Evolutionary conservation across 2,113 vertebrate species (phyloP).

Genomic region (Holacanthus passer): DNA sequence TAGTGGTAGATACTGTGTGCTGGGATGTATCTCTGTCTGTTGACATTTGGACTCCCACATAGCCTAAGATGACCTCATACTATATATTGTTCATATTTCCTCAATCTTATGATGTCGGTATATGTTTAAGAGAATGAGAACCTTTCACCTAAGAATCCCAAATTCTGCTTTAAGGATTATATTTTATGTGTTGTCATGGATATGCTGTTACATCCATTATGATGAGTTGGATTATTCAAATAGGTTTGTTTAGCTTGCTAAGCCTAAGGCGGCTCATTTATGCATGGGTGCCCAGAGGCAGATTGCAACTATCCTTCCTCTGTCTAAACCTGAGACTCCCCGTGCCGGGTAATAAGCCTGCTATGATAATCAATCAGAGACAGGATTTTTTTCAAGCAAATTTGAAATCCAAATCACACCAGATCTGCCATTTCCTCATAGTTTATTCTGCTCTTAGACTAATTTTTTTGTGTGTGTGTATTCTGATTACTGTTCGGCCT

Average conservation of each 20-base stretch:
- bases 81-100: conserved; percentile 3
- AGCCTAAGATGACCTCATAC: too few relatives aligned
- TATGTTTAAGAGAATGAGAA: conserved; percentile 10
- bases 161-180: conserved; percentile 34
- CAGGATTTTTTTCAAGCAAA: conserved; percentile 23
- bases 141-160: conserved; percentile 18
- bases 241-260: conserved; percentile 69
- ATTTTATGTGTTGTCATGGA: conserved; percentile 52
- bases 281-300: conserved; percentile 66
- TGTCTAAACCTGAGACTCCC: conserved; percentile 61
- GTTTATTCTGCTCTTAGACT: neutral
- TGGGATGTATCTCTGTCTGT: neutral
- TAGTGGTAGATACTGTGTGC: neutral
- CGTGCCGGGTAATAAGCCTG: conserved; percentile 52
- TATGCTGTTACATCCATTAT: conserved; percentile 55
- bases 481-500: conserved; percentile 38
- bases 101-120: conserved; percentile 15
- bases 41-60: neutral
- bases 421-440: conserved; percentile 17
- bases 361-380: conserved; percentile 70
- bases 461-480: neutral
- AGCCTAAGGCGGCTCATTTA: conserved; percentile 67
- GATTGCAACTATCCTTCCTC: conserved; percentile 60
- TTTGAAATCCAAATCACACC: conserved; percentile 50
- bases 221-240: conserved; percentile 75